Conservation (phyloP, 2,113 vertebrate species). For the Eretmochelys imbricata region DNA sequence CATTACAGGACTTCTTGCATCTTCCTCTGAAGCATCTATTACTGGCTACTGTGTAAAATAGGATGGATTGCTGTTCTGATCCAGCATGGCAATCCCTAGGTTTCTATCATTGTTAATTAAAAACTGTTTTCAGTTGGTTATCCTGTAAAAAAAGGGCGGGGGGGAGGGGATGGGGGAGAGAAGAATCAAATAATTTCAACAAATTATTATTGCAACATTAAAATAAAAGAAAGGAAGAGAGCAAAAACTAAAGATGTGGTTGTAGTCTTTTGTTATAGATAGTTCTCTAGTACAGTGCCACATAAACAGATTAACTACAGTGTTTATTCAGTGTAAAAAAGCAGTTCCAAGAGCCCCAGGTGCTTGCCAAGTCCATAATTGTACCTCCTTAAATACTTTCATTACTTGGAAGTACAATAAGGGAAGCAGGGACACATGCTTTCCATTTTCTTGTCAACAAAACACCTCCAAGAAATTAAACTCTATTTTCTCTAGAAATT, state of each 20-base stretch:
- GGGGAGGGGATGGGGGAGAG: neutral
- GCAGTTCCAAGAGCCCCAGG: conserved; percentile 84
- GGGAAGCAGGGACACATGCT: conserved; percentile 79
- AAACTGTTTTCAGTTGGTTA: conserved; percentile 34
- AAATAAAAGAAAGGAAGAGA: conserved; percentile 48
- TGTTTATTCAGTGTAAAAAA: conserved; percentile 88
- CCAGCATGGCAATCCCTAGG: neutral
- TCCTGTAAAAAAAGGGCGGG: conserved; percentile 12
- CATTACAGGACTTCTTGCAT: neutral
- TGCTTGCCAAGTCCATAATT: conserved; percentile 88
- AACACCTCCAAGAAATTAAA: conserved; percentile 86
- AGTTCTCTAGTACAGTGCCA: conserved; percentile 76
- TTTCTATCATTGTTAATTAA: conserved; percentile 42
- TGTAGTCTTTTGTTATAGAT: conserved; percentile 80
- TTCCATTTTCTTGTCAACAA: conserved; percentile 86
- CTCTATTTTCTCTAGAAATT: conserved; percentile 78
- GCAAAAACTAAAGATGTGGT: conserved; percentile 62
- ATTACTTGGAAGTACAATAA: conserved; percentile 83
- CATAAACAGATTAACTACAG: conserved; percentile 83
- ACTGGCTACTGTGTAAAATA: conserved; percentile 21
- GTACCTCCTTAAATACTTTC: conserved; percentile 87
- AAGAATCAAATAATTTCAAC: conserved; percentile 57
- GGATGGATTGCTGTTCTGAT: conserved; percentile 13
- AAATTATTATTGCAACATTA: conserved; percentile 66
- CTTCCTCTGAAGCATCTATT: neutral